Evolutionary conservation across 2,888 invertebrate genomes (phyloP), one percentile per base, ranked within the genome.

Genomic region (Timema podura): DNA sequence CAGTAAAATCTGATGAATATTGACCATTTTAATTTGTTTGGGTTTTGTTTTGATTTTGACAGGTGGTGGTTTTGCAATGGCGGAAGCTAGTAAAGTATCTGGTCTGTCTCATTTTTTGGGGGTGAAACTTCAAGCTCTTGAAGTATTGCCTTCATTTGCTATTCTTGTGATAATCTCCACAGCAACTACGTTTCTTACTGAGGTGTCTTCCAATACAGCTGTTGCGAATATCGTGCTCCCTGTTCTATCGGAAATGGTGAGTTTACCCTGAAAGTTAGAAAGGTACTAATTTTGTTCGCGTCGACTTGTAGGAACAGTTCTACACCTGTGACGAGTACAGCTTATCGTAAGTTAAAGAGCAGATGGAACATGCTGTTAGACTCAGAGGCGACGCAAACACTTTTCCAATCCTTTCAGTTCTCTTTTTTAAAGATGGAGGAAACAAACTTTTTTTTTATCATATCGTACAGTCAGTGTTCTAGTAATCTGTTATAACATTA

Each of bases 21-120:
- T n/a, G n/a, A n/a, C n/a, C n/a, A n/a, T n/a, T n/a, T n/a, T n/a
- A n/a, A n/a, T n/a, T n/a, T n/a, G 59, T 59, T 16, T 5, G 6
- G 9, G 16, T 59, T 59, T 16, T 59, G 9, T 44, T 13, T 65
- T 10, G 44, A 6, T 51, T 15, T 9, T 46, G 30, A 15, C 76
- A 87, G 89, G 95, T 64, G 96, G 96, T 48, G 96, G 96, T 0
- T 96, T 96, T 81, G 95, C 96, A 0, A 85, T 96, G 71, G 95
- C 96, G 0, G 91, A 92, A 73, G 96, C 92, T 72, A 92, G 93
- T 76, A 89, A 91, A 76, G 87, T 83, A 9, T 93, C 93, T 0
- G 91, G 91, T 0, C 87, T 96, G 78, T 93, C 94, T 0, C 78
- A 82, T 8, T 85, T 91, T 83, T 87, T 96, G 72, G 95, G 95